Percentiles rank a stretch among this genome's conserved stretches.
Evolutionary conservation across 2,888 invertebrate genomes (phyloP).

Genomic region (Adela reaumurella): DNA sequence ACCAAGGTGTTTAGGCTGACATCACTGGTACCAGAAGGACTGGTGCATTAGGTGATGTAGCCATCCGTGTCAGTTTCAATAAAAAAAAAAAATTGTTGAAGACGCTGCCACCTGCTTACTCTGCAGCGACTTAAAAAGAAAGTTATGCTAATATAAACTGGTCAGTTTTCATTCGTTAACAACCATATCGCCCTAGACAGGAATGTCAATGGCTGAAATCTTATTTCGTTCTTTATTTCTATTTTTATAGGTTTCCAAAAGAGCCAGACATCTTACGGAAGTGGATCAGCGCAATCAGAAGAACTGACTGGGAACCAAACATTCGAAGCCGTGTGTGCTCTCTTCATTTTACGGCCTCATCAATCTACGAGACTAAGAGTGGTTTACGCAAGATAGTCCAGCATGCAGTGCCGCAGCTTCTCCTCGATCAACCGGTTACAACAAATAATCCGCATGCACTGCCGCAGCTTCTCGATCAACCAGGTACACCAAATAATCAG

Average conservation of each 20-base stretch:
- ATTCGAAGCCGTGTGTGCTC: slow-evolving; percentile 9
- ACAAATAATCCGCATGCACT: no score
- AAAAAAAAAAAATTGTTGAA: neutral
- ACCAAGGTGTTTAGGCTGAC: no score
- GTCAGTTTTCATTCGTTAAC: no score
- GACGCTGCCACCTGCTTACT: no score
- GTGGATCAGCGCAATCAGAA: slow-evolving; percentile 6
- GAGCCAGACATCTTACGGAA: slow-evolving; percentile 1
- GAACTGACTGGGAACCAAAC: slow-evolving; percentile 8
- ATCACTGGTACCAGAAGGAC: no score
- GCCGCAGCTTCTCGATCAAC: no score
- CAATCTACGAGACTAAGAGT: slow-evolving; percentile 9
- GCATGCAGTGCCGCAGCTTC: neutral
- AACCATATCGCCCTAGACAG: no score
- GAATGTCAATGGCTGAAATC: no score
- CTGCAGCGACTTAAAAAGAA: no score
- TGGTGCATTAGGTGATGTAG: no score
- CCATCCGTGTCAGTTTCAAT: neutral
- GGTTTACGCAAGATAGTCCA: slow-evolving; percentile 6
- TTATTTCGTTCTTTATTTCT: no score
- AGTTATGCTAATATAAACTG: no score
- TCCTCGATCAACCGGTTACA: neutral
- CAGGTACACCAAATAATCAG: neutral
- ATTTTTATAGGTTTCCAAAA: neutral
- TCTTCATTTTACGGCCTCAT: slow-evolving; percentile 6